These are phyloP conservation scores for Eumacrocentrus americanus DNA, from an alignment of 2,888 invertebrate species.

Conservation along the genomic window DNA sequence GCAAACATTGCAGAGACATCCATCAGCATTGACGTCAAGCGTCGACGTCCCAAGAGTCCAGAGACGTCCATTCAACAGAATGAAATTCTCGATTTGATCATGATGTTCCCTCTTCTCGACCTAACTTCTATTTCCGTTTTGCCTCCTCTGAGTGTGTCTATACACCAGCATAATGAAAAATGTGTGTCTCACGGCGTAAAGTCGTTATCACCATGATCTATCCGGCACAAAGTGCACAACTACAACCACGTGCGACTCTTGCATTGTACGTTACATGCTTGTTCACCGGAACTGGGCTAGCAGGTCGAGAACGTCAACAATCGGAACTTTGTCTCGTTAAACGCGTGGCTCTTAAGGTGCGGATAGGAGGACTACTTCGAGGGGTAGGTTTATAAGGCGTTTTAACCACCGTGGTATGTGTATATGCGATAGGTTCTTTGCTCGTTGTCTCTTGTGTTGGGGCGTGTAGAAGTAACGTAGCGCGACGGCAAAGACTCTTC, in stretches of 20 bases:
- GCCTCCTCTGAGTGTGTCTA: neutral
- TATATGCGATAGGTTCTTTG: neutral
- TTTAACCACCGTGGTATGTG: too few relatives aligned
- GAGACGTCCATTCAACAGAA: too few relatives aligned
- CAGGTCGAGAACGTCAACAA: conserved; percentile 28
- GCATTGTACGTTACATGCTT: conserved; percentile 14
- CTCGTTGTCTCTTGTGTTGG: conserved; percentile 12
- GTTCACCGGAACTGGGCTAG: conserved; percentile 30
- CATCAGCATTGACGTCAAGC: neutral
- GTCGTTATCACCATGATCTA: conserved; percentile 9
- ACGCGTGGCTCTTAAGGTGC: conserved; percentile 24
- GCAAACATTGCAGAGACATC: neutral
- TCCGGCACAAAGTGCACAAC: neutral
- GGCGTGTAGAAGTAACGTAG: conserved; percentile 18
- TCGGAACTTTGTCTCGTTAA: conserved; percentile 28
- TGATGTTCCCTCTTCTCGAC: too few relatives aligned
- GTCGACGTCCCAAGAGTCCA: too few relatives aligned
- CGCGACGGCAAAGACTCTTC: conserved; percentile 22
- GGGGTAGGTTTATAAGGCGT: too few relatives aligned
- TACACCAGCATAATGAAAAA: conserved; percentile 5
- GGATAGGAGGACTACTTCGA: neutral
- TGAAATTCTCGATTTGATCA: too few relatives aligned
- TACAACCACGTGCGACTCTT: conserved; percentile 11
- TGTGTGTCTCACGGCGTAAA: neutral
- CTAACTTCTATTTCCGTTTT: neutral